Evolutionary conservation across 2,797 vertebrate genomes (phyloP).

Genomic region (Acipenser ruthenus): DNA sequence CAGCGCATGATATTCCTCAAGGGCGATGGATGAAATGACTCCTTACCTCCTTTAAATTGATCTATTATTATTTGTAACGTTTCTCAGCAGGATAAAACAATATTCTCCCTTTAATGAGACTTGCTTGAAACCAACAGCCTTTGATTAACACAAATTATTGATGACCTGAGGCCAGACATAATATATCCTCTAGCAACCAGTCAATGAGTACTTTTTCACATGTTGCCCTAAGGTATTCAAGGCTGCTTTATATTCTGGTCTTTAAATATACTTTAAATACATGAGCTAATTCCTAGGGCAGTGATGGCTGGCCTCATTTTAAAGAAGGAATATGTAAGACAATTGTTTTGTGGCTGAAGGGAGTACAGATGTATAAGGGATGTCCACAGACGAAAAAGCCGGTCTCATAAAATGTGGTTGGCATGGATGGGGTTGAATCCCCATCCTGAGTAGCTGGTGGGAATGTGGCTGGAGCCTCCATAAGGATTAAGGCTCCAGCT

Average conservation of each 20-base stretch:
- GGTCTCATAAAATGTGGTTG: too few relatives aligned
- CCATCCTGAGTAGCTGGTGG: too few relatives aligned
- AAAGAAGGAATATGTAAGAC: not conserved
- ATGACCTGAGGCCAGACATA: not conserved
- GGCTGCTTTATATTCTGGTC: not conserved
- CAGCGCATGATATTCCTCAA: not conserved
- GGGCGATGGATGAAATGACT: not conserved
- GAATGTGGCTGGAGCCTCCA: too few relatives aligned
- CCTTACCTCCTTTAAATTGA: not conserved
- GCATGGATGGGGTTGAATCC: too few relatives aligned
- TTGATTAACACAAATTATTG: conserved; percentile 1
- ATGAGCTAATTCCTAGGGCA: not conserved
- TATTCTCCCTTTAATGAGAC: not conserved
- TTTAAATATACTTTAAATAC: conserved; percentile 1
- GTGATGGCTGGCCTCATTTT: not conserved
- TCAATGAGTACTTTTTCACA: not conserved
- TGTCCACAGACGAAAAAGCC: too few relatives aligned
- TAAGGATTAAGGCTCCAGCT: too few relatives aligned
- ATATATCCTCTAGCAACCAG: not conserved
- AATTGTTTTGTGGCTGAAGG: too few relatives aligned
- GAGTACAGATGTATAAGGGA: too few relatives aligned
- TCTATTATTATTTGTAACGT: not conserved
- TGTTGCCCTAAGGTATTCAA: not conserved
- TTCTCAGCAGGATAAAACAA: not conserved
- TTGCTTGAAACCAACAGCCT: not conserved